A percentile compares a stretch with the other conserved stretches of the same genome.
These are phyloP conservation scores for Struthidea cinerea DNA, from an alignment of 2,113 vertebrate genomes.

Conservation along the genomic window DNA sequence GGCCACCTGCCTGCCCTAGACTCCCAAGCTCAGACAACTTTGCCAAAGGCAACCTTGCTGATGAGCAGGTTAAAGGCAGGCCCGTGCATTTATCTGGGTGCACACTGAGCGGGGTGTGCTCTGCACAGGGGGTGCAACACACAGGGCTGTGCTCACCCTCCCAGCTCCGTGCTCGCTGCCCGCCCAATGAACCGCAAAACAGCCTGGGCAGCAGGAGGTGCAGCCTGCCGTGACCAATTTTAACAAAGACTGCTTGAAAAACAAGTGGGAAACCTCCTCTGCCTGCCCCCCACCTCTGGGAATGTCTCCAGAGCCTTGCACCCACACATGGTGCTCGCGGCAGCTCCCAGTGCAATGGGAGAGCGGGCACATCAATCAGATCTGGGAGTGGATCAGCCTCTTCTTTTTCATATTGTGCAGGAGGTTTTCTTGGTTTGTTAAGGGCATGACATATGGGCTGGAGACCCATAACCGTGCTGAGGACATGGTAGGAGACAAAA, in stretches of 20 bases:
- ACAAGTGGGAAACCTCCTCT: not conserved
- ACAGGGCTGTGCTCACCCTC: not conserved
- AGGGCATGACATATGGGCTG: not conserved
- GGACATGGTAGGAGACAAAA: not conserved
- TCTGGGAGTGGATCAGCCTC: not conserved
- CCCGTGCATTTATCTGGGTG: not conserved
- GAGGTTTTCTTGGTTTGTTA: not conserved
- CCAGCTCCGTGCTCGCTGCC: not conserved
- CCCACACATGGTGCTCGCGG: fast-evolving
- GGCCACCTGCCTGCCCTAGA: not conserved
- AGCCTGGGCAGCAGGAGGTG: not conserved
- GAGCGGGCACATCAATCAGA: fast-evolving
- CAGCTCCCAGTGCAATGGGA: fast-evolving
- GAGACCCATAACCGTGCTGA: fast-evolving
- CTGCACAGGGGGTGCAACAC: not conserved
- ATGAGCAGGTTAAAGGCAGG: not conserved
- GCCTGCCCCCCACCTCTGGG: not conserved
- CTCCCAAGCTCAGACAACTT: not conserved
- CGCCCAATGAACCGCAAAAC: not conserved
- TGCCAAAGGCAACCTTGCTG: not conserved
- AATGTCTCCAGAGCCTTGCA: not conserved
- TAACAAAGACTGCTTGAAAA: conserved; percentile 6
- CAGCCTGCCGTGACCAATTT: not conserved
- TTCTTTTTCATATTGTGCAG: not conserved
- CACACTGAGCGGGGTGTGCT: fast-evolving